phyloP scores from a whole-genome alignment of 2,888 invertebrate species.

The Noctua pronuba region DNA sequence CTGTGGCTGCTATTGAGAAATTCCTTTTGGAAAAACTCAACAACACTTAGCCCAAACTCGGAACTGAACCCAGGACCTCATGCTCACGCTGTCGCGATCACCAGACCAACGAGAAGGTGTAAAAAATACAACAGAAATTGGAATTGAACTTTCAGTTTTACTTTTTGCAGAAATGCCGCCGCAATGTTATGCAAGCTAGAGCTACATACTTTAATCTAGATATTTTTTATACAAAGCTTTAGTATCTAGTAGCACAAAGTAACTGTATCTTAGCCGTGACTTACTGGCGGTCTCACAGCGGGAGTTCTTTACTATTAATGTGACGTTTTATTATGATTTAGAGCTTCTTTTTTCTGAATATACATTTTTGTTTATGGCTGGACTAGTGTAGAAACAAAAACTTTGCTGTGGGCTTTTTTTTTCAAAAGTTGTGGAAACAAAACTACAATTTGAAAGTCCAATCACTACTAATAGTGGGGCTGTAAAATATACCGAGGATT shows the following conservation, averaged over 20 bases:
- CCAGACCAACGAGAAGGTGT: neutral
- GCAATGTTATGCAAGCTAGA: neutral
- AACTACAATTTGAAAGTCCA: neutral
- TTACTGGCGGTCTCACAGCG: conserved; percentile 55
- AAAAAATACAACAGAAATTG: neutral
- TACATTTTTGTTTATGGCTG: conserved; percentile 12
- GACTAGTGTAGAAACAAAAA: neutral
- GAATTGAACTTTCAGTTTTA: neutral
- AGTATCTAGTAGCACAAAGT: conserved; percentile 32
- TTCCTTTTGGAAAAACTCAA: neutral
- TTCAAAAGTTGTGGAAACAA: neutral
- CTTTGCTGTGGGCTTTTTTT: neutral
- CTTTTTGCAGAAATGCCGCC: neutral
- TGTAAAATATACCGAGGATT: neutral
- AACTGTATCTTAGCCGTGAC: conserved; percentile 52
- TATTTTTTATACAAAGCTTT: conserved; percentile 25
- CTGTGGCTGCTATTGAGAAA: neutral
- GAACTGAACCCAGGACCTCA: neutral
- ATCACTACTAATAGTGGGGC: neutral
- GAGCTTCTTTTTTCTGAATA: conserved; percentile 2
- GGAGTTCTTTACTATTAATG: conserved; percentile 56
- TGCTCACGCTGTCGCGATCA: neutral
- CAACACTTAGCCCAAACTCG: neutral
- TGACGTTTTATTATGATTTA: conserved; percentile 58
- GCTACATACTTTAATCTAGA: conserved; percentile 5